Evolutionary conservation across 2,888 invertebrate species (phyloP), one percentile per base, ranked within the genome.

Genomic region (Candidula unifasciata): DNA sequence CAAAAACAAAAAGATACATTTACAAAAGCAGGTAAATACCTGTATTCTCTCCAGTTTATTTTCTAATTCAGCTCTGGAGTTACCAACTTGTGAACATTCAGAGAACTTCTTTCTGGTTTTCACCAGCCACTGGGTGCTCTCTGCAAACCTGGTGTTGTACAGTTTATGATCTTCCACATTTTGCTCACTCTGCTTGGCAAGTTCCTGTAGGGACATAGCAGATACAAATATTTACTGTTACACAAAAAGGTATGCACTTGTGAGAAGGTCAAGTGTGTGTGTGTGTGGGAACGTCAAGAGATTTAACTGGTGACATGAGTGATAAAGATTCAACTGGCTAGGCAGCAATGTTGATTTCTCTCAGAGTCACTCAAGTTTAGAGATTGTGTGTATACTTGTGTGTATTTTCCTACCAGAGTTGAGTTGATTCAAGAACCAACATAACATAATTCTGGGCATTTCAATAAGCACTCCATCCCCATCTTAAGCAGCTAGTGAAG

Each of bases 101-200:
- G 89, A 87, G 77, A 98, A 95, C 91, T 97, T 97, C 88, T 97
- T 97, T 64, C 97, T 95, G 0, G 97, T 97, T 86, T 96, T 95
- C 90, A 97, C 97, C 37, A 98, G 96, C 97, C 98, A 98, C 91
- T 97, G 97, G 91, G 97, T 96, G 91, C 97, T 98, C 94, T 98
- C 98, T 93, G 97, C 96, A 90, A 97, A 97, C 24, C 98, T 95
- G 13, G 97, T 96, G 89, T 97, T 97, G 92, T 98, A 98, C 93
- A 97, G 97, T 93, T 98, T 97, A 93, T 98, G 98, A 94, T 98
- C 98, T 1, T 88, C 86, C n/a, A 98, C 97, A 93, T 97, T 98
- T 88, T 97, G 97, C 90, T 97, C 97, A 98, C 98, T 98, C 89
- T 97, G 96, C 84, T 96, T 96, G 54, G 97, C 96, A 24, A 97